Percentiles rank a stretch among this genome's conserved stretches.
phyloP scores from a whole-genome alignment of 2,113 vertebrate genomes.

The Morphnarchus princeps region DNA sequence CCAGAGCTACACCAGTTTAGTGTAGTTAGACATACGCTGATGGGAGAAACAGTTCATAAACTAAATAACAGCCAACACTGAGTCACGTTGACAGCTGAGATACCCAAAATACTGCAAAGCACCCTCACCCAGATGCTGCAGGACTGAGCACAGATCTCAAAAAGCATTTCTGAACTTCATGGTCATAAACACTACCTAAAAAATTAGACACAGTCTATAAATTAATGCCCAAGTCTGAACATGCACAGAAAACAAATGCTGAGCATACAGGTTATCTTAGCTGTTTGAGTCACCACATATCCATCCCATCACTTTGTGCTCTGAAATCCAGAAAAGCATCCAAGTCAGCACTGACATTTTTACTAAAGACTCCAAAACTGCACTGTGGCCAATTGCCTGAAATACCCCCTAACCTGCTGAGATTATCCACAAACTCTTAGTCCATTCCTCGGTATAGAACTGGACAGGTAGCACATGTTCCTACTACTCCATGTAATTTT shows the following conservation, averaged over 20 bases:
- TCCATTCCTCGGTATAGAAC: not conserved
- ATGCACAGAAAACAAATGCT: not conserved
- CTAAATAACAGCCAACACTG: not conserved
- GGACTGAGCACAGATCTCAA: not conserved
- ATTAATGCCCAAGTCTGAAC: not conserved
- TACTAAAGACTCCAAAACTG: not conserved
- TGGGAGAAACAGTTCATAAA: not conserved
- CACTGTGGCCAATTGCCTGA: not conserved
- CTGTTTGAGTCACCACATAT: not conserved
- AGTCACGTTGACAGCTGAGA: not conserved
- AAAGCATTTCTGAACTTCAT: not conserved
- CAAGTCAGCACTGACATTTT: not conserved
- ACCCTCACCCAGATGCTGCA: not conserved
- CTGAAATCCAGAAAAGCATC: not conserved
- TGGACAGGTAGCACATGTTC: not conserved
- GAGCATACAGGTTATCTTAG: not conserved
- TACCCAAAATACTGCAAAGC: not conserved
- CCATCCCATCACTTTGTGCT: not conserved
- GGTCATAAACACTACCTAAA: not conserved
- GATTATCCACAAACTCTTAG: not conserved
- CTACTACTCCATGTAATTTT: not conserved
- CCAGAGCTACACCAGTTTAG: no score
- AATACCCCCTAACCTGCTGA: not conserved
- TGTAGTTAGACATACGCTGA: not conserved
- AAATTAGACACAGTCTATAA: not conserved